Percentiles rank a stretch among this genome's conserved stretches.
phyloP scores from a whole-genome alignment of 2,888 invertebrate species.

The Ditylenchus weischeri region DNA sequence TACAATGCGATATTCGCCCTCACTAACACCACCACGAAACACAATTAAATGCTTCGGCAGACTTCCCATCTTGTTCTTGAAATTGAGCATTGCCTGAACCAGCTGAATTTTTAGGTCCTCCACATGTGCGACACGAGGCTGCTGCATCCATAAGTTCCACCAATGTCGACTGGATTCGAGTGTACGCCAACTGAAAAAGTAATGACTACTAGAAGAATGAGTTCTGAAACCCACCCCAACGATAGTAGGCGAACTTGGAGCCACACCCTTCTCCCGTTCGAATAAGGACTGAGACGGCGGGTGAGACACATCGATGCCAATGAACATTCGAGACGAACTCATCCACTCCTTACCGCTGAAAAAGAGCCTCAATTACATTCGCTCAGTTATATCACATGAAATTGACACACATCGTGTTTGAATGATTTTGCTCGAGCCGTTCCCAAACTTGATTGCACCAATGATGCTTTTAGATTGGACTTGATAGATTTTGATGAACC shows the following conservation, averaged over 20 bases:
- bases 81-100: slow-evolving; percentile 25
- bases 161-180: slow-evolving; percentile 15
- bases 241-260: slow-evolving; percentile 33
- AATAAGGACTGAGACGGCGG: slow-evolving; percentile 35
- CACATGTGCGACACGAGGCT: slow-evolving; percentile 21
- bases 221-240: slow-evolving; percentile 44
- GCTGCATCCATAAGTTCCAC: slow-evolving; percentile 33
- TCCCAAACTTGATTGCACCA: no score
- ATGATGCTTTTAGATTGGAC: no score
- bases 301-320: slow-evolving; percentile 41
- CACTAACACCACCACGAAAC: slow-evolving; percentile 39
- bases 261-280: slow-evolving; percentile 27
- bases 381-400: neutral
- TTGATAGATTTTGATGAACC: no score
- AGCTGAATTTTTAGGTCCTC: slow-evolving; percentile 12
- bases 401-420: slow-evolving; percentile 22
- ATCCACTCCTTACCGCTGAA: slow-evolving; percentile 27
- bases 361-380: neutral
- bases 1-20: slow-evolving; percentile 34
- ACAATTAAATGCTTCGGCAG: slow-evolving; percentile 37
- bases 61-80: slow-evolving; percentile 6
- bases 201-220: no score
- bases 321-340: slow-evolving; percentile 31
- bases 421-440: slow-evolving; percentile 13
- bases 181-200: slow-evolving; percentile 35